A percentile compares a stretch with the other conserved stretches of the same genome.
Conservation (phyloP, 2,113 vertebrate species). For the Zosterops hypoxanthus region DNA sequence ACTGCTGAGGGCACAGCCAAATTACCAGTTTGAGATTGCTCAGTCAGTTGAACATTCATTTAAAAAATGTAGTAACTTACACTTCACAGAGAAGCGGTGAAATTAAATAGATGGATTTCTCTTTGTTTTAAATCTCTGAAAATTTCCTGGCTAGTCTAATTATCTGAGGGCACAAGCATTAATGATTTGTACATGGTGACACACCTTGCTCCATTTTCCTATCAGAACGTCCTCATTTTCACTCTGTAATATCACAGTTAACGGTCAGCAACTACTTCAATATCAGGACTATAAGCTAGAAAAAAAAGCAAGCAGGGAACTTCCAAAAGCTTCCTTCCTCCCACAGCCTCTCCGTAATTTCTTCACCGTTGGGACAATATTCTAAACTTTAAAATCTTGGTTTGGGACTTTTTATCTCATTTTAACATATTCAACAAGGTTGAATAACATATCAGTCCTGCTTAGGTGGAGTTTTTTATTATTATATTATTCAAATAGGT, state of each 20-base stretch:
- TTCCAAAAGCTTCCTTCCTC: not conserved
- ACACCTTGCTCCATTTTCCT: not conserved
- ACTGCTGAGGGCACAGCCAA: not conserved
- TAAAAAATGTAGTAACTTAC: not conserved
- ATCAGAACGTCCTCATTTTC: not conserved
- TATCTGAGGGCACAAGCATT: not conserved
- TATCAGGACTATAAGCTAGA: not conserved
- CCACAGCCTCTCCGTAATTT: not conserved
- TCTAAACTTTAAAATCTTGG: not conserved
- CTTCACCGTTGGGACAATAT: not conserved
- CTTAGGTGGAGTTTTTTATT: not conserved
- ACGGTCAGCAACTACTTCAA: not conserved
- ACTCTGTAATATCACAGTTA: not conserved
- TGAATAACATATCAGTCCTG: not conserved
- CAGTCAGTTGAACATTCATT: not conserved
- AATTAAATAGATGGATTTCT: not conserved
- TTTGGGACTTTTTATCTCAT: not conserved
- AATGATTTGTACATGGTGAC: not conserved
- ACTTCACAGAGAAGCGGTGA: not conserved
- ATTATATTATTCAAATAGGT: not conserved
- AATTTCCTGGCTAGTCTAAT: not conserved
- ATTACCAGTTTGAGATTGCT: not conserved
- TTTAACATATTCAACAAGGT: not conserved
- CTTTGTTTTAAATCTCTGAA: not conserved
- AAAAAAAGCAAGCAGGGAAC: not conserved